Evolutionary conservation across 2,888 invertebrate genomes (phyloP), one percentile per base, ranked within the genome.

Genomic region (Athripsodes cinereus): DNA sequence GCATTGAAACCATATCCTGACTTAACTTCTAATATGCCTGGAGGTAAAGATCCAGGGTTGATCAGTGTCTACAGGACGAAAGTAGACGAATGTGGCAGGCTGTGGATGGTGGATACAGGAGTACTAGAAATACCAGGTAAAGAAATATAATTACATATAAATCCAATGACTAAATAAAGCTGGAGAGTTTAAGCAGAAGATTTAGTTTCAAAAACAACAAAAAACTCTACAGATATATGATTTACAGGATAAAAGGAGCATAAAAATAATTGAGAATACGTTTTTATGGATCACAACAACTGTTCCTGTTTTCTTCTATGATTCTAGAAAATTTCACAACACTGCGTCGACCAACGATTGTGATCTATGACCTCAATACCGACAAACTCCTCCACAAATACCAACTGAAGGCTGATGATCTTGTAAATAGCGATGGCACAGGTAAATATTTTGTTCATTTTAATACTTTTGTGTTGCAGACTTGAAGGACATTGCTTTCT

Each of bases 81-180:
- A 11, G 81, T 86, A 0, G 92, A 92, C 68, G 70, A 72, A 1
- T 92, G 90, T 65, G 83, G 85, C 47, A 73, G 90, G 3, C 74
- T 92, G 1, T 92, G 91, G 91, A 85, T 88, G 67, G 81, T 90
- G 1, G 91, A 91, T 67, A 87, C 88, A 0, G 91, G 91, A 1
- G 69, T 85, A 35, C 69, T 87, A 55, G 87, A 90, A 69, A 80
- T 85, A 66, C 81, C 84, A 53, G 80, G 88, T 81, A 50, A 3
- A 22, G 10, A n/a, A n/a, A n/a, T n/a, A n/a, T n/a, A n/a, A n/a
- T n/a, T n/a, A n/a, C n/a, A n/a, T n/a, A n/a, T n/a, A n/a, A n/a
- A n/a, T n/a, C n/a, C n/a, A n/a, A n/a, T n/a, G n/a, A n/a, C n/a
- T n/a, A n/a, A n/a, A n/a, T n/a, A n/a, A n/a, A n/a, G n/a, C n/a